phyloP scores from a whole-genome alignment of 2,888 invertebrate species.

The Xanthostigma xanthostigma region DNA sequence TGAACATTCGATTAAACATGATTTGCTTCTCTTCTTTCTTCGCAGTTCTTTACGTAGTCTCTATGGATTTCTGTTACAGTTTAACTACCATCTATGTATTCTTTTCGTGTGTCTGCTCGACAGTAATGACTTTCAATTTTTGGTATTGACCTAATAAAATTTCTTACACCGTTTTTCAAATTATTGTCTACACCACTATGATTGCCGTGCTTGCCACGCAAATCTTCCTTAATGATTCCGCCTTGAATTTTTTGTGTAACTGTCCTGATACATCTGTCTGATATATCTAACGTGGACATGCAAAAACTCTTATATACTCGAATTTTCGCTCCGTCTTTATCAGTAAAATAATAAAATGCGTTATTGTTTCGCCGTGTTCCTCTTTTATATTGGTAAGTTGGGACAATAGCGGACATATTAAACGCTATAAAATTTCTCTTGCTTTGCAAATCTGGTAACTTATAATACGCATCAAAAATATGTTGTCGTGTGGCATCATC shows the following conservation, averaged over 20 bases:
- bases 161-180: neutral
- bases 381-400: constrained; percentile 14
- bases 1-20: too few relatives aligned
- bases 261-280: constrained; percentile 8
- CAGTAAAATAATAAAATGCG: constrained; percentile 15
- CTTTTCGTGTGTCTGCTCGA: neutral
- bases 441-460: constrained; percentile 10
- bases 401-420: constrained; percentile 10
- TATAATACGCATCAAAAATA: constrained; percentile 13
- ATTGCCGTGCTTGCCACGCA: neutral
- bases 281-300: constrained; percentile 8
- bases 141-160: neutral
- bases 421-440: constrained; percentile 13
- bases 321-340: constrained; percentile 7
- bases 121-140: constrained; percentile 1
- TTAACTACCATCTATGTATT: too few relatives aligned
- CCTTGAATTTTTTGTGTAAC: constrained; percentile 3
- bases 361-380: constrained; percentile 12
- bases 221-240: neutral
- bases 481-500: constrained; percentile 8
- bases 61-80: too few relatives aligned
- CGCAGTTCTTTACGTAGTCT: too few relatives aligned
- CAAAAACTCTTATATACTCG: constrained; percentile 11
- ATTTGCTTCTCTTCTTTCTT: too few relatives aligned
- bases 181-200: neutral